Conservation (phyloP, 2,888 invertebrate species). For the Xestia xanthographa region DNA sequence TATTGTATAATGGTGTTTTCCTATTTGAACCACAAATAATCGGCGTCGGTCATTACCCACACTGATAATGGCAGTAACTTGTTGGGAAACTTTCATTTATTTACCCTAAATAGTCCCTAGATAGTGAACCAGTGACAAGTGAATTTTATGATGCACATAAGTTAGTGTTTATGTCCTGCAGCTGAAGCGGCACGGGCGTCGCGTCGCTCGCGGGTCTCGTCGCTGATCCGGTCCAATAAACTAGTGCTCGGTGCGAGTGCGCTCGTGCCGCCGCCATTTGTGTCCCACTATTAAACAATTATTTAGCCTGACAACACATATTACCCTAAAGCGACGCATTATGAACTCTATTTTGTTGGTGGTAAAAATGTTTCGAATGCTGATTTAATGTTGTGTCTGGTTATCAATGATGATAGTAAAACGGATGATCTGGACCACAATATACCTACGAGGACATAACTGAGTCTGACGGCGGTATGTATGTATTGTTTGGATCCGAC, state of each 20-base stretch:
- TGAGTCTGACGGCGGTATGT: not conserved
- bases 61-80: not conserved
- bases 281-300: slow-evolving; percentile 54
- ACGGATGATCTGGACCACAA: slow-evolving; percentile 39
- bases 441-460: slow-evolving; percentile 7
- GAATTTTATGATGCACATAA: not conserved
- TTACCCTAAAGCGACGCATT: not conserved
- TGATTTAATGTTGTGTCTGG: slow-evolving; percentile 10
- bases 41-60: not conserved
- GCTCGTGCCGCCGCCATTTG: slow-evolving; percentile 34
- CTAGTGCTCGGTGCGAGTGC: slow-evolving; percentile 29
- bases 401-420: slow-evolving; percentile 43
- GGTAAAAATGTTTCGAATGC: not conserved
- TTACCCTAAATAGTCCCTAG: not conserved
- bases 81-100: slow-evolving; percentile 1
- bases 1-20: not conserved
- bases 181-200: no score
- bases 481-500: not conserved
- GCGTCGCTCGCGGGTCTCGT: not conserved
- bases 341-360: not conserved
- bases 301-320: slow-evolving; percentile 25
- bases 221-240: slow-evolving; percentile 34
- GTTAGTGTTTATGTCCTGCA: not conserved
- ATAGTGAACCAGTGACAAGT: not conserved
- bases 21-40: not conserved